Base-by-base conservation (phyloP, 2,113 vertebrate genomes). In the Megaceryle torquata region DNA sequence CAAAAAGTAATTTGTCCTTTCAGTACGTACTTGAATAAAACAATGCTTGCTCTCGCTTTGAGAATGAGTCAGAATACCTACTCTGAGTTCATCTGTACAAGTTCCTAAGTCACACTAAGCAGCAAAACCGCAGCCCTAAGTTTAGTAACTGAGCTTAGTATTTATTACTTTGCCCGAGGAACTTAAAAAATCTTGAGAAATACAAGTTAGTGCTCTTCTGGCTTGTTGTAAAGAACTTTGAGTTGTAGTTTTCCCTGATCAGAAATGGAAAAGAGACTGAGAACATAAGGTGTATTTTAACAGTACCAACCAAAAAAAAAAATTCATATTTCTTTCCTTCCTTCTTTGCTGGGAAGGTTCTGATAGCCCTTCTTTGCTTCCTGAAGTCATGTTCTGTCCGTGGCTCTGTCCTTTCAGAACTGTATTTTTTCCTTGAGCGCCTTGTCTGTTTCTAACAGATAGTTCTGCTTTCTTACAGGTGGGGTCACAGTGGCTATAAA, bases 401-500 rank as follows among this genome's bases (percentile, higher is more conserved):
- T 68, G 76, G 9, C 57, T 86, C 48, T 78, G 43, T 33, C 35
- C 74, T 57, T 89, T 33, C 35, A 82, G 35, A 84, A 26, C 8
- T 35, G 8, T 54, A 3, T 8, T 21, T 33, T 82, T 39, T 61
- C 46, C 37, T 67, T 69, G 61, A 28, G 89, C 31, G 71, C 12
- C 1, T 61, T 33, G 5, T 24, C 46, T 79, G 81, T 44, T 78
- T 76, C 78, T 93, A 76, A 90, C 5, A 69, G n/a, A 5, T 76
- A 78, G 22, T 92, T 95, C 87, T 95, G 8, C 86, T 91, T 89
- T 65, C 35, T 96, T 96, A 67, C 93, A 98, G 98, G 48, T 99
- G 99, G 99, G 99, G 99, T 87, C 99, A 99, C 93, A 99, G 99
- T 96, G 99, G 99, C n/a, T 99, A 99, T 93, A 99, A 99, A 96